Base-by-base conservation (phyloP, 2,113 vertebrate genomes). In the Labrus mixtus region DNA sequence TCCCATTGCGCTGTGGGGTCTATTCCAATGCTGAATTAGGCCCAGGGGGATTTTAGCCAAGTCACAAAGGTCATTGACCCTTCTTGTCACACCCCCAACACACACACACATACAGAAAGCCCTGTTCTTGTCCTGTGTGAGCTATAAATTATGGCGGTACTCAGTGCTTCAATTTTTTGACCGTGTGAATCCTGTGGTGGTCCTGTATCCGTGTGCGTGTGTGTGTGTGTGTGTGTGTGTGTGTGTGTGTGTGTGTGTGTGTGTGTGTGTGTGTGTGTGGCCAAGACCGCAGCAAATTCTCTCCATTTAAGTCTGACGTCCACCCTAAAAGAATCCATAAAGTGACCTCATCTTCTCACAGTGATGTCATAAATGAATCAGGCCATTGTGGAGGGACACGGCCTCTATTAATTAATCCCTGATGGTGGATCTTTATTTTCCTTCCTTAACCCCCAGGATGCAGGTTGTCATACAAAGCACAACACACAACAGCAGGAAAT, bases 1-100 rank as follows among this genome's bases (percentile, higher is more conserved):
- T 95, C 93, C 92, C 93, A 90, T 91, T 93, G 91, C 93, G 48
- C 87, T 93, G 93, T 93, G 94, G 89, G 93, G 92, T 94, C 92
- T 87, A 86, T 93, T 92, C 92, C 91, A 88, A 53, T 33, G 85
- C 89, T 90, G 93, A 93, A 94, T 93, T 92, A 92, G 92, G 87
- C 92, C 94, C 91, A 82, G 90, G 88, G 93, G 93, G 93, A 94
- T 93, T 94, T 94, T 89, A 87, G 89, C 89, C 92, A 90, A 94
- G 93, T 93, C 92, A 93, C 90, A 84, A 83, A 88, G 93, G 93
- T 94, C 92, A 79, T 68, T 79, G 89, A 93, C 89, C 88, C 73
- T 86, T 70, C 78, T 79, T 86, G 86, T 90, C 84, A 79, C 82
- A 89, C 73, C 73, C 71, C 60, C 19, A 68, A 77, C 78, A 83